Base-by-base conservation (phyloP, 2,797 vertebrate species). In the Cephalopachus bancanus region DNA sequence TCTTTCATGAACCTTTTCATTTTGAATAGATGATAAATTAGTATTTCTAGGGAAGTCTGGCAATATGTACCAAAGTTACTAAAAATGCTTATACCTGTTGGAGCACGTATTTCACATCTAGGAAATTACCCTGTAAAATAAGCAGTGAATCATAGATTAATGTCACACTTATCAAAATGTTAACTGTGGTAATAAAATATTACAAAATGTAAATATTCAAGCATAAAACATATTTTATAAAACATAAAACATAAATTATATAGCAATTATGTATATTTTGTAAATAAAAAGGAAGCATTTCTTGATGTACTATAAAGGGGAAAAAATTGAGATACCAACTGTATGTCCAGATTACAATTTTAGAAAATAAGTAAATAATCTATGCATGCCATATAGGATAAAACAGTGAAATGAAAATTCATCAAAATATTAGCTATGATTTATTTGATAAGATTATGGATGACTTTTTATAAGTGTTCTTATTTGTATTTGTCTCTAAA, bases 181-280 rank as follows among this genome's bases (percentile, higher is more conserved):
- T 95, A 79, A 89, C 26, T 80, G 14, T 4, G 91, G 57, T 51
- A 67, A 75, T 51, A 3, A 83, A 67, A 51, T 75, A 67, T 59
- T 44, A 44, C 44, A 85, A 71, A 62, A 65, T 65, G 8, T 60
- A 57, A 44, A 62, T 94, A 96, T 44, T 71, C 7, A 93, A 78
- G 1, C 90, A 26, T 55, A 53, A 90, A 1, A 74, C 84, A 53
- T 71, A 96, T 17, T 89, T 84, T 10, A 84, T n/a, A n/a, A n/a
- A n/a, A n/a, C n/a, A n/a, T n/a, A n/a, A n/a, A n/a, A n/a, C n/a
- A 85, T 69, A 78, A 93, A 79, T 88, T 95, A 69, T 16, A 76
- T 57, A 22, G 20, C n/a, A 87, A 91, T 74, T 89, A 85, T 55
- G 1, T 64, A 60, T 65, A 65, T 53, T 93, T 85, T 90, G 5